phyloP scores from a whole-genome alignment of 1,140 invertebrate genomes.

The Bicyclus anynana region DNA sequence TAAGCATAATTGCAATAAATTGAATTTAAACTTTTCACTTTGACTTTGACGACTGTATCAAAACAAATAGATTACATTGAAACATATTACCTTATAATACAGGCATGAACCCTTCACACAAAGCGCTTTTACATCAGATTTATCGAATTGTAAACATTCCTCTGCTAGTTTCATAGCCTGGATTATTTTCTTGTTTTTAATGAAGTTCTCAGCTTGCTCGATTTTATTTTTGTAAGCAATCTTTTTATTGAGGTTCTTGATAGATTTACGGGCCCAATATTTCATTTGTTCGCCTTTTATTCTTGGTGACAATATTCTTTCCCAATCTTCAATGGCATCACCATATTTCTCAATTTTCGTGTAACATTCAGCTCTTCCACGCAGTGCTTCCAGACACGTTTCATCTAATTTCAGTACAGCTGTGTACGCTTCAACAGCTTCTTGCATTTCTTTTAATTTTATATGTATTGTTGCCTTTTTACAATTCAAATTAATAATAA shows the following conservation, averaged over 20 bases:
- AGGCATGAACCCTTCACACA: background rate
- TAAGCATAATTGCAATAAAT: too few relatives aligned
- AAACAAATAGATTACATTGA: too few relatives aligned
- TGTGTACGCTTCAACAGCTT: background rate
- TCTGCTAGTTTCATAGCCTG: background rate
- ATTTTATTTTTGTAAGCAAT: background rate
- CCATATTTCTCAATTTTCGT: background rate
- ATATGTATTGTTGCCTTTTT: background rate
- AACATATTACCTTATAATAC: background rate
- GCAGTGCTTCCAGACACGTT: background rate
- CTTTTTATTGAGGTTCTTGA: background rate
- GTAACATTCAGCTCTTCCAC: background rate
- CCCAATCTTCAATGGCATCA: background rate
- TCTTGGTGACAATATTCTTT: background rate
- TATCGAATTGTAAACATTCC: background rate
- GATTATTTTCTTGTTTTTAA: background rate
- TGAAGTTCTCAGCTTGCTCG: background rate
- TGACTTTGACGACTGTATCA: too few relatives aligned
- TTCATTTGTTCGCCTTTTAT: background rate
- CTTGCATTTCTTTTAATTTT: background rate
- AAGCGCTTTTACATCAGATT: background rate
- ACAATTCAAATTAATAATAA: background rate
- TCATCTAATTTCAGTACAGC: background rate
- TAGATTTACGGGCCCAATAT: background rate
- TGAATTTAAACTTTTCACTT: too few relatives aligned